These are phyloP conservation scores for Drosophila mettleri DNA, from an alignment of 2,888 invertebrate species.

Conservation along the genomic window DNA sequence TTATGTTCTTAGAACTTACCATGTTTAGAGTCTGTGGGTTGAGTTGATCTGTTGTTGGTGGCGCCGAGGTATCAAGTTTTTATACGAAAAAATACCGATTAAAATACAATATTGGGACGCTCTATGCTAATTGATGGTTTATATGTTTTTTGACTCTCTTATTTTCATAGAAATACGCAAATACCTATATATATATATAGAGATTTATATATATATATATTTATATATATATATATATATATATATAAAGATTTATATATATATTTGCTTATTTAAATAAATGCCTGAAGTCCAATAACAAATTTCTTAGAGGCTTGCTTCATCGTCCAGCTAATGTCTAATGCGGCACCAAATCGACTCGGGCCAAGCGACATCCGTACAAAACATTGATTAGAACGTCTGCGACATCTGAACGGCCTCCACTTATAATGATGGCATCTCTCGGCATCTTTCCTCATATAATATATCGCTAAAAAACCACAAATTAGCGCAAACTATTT, in stretches of 20 bases:
- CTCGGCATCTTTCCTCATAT: conserved; percentile 10
- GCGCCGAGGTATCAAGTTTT: conserved; percentile 54
- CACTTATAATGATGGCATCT: conserved; percentile 40
- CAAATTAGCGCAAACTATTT: conserved; percentile 49
- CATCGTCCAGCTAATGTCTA: conserved; percentile 10
- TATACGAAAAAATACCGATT: conserved; percentile 55
- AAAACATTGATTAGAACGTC: conserved; percentile 43
- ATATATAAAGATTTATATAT: conserved; percentile 10
- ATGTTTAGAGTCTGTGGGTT: conserved; percentile 55
- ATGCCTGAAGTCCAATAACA: conserved; percentile 31
- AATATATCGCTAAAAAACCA: conserved; percentile 37
- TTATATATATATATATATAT: neutral
- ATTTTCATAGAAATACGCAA: conserved; percentile 4
- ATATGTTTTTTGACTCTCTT: conserved; percentile 45
- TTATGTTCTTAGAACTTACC: conserved; percentile 49
- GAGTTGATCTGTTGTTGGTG: conserved; percentile 58
- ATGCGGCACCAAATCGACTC: conserved; percentile 13
- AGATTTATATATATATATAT: too few relatives aligned
- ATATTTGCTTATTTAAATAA: conserved; percentile 27
- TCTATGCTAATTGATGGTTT: conserved; percentile 71
- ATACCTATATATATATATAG: too few relatives aligned
- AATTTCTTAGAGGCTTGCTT: conserved; percentile 30
- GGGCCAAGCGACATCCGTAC: neutral
- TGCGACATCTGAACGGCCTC: conserved; percentile 40
- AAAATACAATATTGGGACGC: conserved; percentile 19